Base-by-base conservation (phyloP, 2,888 invertebrate species). In the Ectemnius lituratus region DNA sequence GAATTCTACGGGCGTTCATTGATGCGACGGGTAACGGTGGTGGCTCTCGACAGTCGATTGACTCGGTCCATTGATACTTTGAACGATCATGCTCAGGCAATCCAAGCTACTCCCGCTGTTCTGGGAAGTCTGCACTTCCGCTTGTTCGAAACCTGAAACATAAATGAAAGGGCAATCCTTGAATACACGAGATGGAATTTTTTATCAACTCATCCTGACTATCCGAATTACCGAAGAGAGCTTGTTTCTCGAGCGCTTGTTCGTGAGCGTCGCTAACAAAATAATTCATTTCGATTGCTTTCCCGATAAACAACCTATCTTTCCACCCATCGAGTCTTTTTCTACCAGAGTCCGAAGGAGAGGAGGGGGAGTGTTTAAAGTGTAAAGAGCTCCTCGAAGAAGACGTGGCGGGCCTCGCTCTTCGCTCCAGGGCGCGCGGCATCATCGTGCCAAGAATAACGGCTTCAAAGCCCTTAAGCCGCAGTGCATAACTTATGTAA, bases 31-130 rank as follows among this genome's bases (percentile, higher is more conserved):
- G 78, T 85, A 88, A 18, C 68, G 76, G 73, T 85, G 86, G 20
- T 37, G 37, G 75, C 78, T 85, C 61, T 88, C 88, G 60, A 75
- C 83, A 62, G 80, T 64, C 13, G 63, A 1, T 14, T 76, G 79
- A 4, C 76, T 91, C 90, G 92, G 91, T 13, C 91, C 91, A 11
- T 93, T 92, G 73, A 95, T 92, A 69, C 94, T 95, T 89, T 95
- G 95, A 0, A 95, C 95, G 78, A 95, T 95, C 84, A 95, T 93
- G 58, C 94, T 93, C 16, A 95, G 91, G 47, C 95, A 92, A 72
- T 95, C 95, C 57, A 95, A 89, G 81, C 95, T 95, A 87, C 93
- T 93, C 3, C 92, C 92, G 0, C 91, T 92, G 65, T 91, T 92
- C 64, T 88, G 88, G 3, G 83, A 70, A 28, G 84, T 63, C n/a